Evolutionary conservation across 1,140 invertebrate species (phyloP), one percentile per base, ranked within the genome.

Genomic region (Phymorhynchus buccinoides): DNA sequence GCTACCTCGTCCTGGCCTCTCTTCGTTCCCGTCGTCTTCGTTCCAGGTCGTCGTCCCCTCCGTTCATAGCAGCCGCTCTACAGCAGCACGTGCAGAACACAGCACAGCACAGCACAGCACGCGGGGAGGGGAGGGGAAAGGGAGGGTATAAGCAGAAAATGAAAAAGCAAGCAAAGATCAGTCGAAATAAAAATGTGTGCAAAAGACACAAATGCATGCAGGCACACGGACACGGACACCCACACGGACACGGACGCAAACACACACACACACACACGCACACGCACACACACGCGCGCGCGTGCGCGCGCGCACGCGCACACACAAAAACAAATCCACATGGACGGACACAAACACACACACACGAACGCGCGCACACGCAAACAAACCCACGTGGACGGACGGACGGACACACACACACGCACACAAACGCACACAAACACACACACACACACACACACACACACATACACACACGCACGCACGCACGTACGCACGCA

Each of bases 1-100:
- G n/a, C 85, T 87, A 85, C 87, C 87, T 87, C 82, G 86, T 82
- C 52, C 87, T 77, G 56, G 87, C 87, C 77, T 87, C 87, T 75
- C 87, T 86, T 48, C 87, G 87, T 81, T 87, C 87, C n/a, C 87
- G 87, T 4, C 87, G 84, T 80, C 83, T 85, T 35, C 87, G 84
- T 39, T 87, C 87, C 84, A 85, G 81, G 80, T 87, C 87, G 81
- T 87, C 87, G 27, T 87, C 87, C 39, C 81, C 66, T 18, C 85
- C 87, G 52, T 87, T 86, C 56, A 87, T 44, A 56, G 84, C 73
- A 84, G 68, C 84, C 32, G 86, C 86, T 80, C 81, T 83, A 83
- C 30, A 79, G 73, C 30, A 79, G 52, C 39, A 42, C 81, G 73
- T 66, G 66, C 48, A 62, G 62, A 83, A 22, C 62, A 73, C 81